Evolutionary conservation across 2,113 vertebrate genomes (phyloP).

Genomic region (Etheostoma cragini): DNA sequence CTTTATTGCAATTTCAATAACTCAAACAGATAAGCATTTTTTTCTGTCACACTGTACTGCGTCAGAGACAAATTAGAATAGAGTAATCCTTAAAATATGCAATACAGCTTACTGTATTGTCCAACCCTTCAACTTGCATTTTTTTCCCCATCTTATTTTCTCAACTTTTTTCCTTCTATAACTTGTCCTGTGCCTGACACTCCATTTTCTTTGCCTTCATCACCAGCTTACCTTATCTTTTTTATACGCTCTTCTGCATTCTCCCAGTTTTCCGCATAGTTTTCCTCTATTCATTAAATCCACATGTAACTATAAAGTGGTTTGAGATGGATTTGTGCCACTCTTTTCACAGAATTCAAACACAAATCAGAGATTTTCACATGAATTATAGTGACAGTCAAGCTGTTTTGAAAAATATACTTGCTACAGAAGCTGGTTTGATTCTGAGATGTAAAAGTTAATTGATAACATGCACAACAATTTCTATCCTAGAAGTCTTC

Average conservation of each 20-base stretch:
- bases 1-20: neutral
- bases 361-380: neutral
- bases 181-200: neutral
- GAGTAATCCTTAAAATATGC: constrained; percentile 2
- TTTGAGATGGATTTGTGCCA: neutral
- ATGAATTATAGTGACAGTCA: neutral
- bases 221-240: neutral
- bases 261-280: neutral
- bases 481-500: constrained; percentile 22
- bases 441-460: constrained; percentile 11
- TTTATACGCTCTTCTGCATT: neutral
- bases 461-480: constrained; percentile 7
- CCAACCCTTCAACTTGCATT: neutral
- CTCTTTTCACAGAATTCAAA: neutral
- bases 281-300: neutral
- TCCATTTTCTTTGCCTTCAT: neutral
- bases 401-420: constrained; percentile 2
- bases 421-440: neutral
- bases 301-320: neutral
- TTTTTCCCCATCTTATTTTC: neutral
- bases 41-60: neutral
- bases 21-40: neutral
- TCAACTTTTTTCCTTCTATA: neutral
- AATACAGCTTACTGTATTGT: neutral
- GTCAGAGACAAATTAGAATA: neutral